phyloP scores from a whole-genome alignment of 2,888 invertebrate genomes.

The Conchocele bisecta region DNA sequence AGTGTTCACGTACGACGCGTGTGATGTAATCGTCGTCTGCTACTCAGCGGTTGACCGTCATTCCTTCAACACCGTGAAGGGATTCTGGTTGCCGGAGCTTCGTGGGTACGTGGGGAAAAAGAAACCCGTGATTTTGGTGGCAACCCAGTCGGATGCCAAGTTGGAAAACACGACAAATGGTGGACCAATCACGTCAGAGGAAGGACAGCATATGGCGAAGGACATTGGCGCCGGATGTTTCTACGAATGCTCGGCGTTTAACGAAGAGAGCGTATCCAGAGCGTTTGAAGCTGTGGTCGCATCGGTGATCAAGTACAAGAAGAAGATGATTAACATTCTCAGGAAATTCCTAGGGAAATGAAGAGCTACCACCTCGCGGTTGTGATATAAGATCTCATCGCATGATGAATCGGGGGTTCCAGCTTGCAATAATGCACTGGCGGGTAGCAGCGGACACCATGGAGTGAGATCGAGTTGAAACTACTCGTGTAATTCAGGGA shows the following conservation, averaged over 20 bases:
- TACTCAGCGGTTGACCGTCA: slow-evolving; percentile 71
- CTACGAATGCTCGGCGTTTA: slow-evolving; percentile 65
- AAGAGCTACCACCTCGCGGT: too few species aligned
- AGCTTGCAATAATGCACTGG: too few species aligned
- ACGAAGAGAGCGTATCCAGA: slow-evolving; percentile 58
- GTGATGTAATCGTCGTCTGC: slow-evolving; percentile 71
- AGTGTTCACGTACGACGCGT: slow-evolving; percentile 67
- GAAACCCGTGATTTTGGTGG: slow-evolving; percentile 71
- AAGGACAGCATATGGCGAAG: slow-evolving; percentile 63
- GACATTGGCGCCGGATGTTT: slow-evolving; percentile 66
- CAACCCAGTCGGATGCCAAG: slow-evolving; percentile 70
- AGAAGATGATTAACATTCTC: slow-evolving; percentile 57
- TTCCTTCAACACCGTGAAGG: slow-evolving; percentile 67
- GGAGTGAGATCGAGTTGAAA: too few species aligned
- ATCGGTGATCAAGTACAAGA: slow-evolving; percentile 61
- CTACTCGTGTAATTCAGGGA: too few species aligned
- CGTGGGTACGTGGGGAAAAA: slow-evolving; percentile 59
- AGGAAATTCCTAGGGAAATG: slow-evolving; percentile 40
- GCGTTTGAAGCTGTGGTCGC: slow-evolving; percentile 67
- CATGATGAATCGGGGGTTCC: too few species aligned
- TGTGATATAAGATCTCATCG: too few species aligned
- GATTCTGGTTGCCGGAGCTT: slow-evolving; percentile 72
- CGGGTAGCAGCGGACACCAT: too few species aligned
- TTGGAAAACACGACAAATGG: too few species aligned
- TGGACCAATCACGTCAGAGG: slow-evolving; percentile 48